Evolutionary conservation across 2,113 vertebrate genomes (phyloP).

Genomic region (Daboia siamensis): DNA sequence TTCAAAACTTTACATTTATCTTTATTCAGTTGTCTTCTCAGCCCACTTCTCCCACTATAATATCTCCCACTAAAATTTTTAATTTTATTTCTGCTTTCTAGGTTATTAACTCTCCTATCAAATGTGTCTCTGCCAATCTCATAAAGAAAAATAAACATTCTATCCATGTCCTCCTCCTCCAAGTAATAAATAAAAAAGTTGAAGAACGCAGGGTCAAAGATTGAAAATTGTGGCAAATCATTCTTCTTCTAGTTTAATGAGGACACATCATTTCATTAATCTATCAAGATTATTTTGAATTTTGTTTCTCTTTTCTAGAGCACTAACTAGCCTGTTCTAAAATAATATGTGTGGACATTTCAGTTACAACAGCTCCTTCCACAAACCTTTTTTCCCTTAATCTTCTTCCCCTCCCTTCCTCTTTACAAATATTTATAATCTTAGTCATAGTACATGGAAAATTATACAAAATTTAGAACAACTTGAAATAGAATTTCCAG

Average conservation of each 20-base stretch:
- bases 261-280: background rate
- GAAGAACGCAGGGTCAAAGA: background rate
- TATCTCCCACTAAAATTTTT: background rate
- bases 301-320: background rate
- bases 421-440: conserved; percentile 28
- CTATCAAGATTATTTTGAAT: background rate
- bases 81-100: background rate
- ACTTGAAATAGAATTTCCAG: conserved; percentile 37
- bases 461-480: conserved; percentile 12
- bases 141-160: background rate
- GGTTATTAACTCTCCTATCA: background rate
- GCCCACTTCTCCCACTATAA: background rate
- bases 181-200: background rate
- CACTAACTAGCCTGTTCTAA: background rate
- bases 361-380: background rate
- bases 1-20: background rate
- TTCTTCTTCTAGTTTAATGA: background rate
- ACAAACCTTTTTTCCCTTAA: background rate
- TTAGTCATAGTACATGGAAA: conserved; percentile 29
- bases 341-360: background rate
- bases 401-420: conserved; percentile 4
- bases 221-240: background rate
- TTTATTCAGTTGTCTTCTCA: background rate
- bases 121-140: background rate
- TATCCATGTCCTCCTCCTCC: background rate